These are phyloP conservation scores for Sigmodon hispidus DNA, from an alignment of 2,113 vertebrate species.

Conservation along the genomic window DNA sequence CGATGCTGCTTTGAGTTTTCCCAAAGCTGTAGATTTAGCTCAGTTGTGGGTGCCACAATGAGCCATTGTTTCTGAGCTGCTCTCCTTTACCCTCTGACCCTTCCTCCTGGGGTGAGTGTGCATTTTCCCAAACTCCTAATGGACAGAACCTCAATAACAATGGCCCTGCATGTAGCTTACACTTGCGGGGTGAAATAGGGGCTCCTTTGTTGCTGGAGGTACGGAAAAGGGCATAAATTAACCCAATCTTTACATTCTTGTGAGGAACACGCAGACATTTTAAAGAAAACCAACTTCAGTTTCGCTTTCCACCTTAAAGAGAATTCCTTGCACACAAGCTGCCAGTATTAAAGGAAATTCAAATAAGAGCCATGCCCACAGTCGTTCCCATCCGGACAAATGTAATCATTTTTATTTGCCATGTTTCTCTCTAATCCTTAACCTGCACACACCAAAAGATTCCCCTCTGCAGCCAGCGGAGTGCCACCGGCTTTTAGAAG, in stretches of 20 bases:
- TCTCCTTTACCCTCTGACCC: conserved; percentile 48
- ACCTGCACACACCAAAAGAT: accelerated
- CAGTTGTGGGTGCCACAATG: neutral
- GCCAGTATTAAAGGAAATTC: neutral
- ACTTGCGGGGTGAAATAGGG: neutral
- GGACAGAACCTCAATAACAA: conserved; percentile 16
- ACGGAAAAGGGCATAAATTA: neutral
- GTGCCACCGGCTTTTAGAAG: neutral
- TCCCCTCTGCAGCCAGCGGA: neutral
- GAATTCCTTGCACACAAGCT: neutral
- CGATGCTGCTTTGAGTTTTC: neutral
- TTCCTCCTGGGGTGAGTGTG: neutral
- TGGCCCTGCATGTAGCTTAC: neutral
- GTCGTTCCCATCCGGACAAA: neutral
- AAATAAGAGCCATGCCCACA: neutral
- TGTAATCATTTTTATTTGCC: neutral
- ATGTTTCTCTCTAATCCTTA: neutral
- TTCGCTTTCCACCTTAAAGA: neutral
- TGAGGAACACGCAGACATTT: neutral
- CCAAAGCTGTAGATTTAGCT: neutral
- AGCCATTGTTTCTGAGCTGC: conserved; percentile 14
- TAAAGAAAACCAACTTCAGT: neutral
- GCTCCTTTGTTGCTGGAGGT: neutral
- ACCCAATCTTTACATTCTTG: neutral
- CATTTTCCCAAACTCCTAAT: conserved; percentile 16